Evolutionary conservation across 2,113 vertebrate genomes (phyloP), one percentile per base, ranked within the genome.

Genomic region (Potamarius usumacintae): DNA sequence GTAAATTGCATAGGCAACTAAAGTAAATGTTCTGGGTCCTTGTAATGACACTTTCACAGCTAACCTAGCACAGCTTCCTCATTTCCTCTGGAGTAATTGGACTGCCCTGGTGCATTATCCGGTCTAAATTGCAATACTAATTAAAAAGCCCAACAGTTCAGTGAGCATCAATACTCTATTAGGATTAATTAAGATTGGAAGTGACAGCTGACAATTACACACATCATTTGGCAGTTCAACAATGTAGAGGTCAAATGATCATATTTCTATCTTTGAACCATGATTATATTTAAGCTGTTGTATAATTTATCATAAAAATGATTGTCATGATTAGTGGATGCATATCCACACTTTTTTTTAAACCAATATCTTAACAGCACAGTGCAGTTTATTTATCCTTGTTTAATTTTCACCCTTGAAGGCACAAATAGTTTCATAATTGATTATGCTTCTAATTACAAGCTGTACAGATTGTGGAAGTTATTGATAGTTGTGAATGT

Each of bases 141-240:
- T 99, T 97, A 99, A 96, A 97, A 97, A 97, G 96, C 96, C 97
- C 95, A 97, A 97, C 97, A 97, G 96, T 97, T 97, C 96, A 91
- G 90, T 94, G 84, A 82, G 93, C 96, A 96, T 99, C 98, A 97
- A 97, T 98, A 97, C 96, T 96, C 96, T 96, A 98, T 98, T 97
- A 97, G 95, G 96, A 97, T 97, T 98, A 97, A 99, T 99, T 99
- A 98, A 97, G 96, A 95, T 96, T 95, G 94, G 96, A 97, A 95
- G 96, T 95, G 96, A 97, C 96, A 96, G 96, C 94, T 97, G 96
- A 97, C 94, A 96, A 96, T 96, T 97, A 96, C 95, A 95, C 96
- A 95, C 95, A 96, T 97, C 94, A 94, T 95, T 96, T 93, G 93
- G 79, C 95, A 96, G 94, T 94, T 96, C 95, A 95, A 95, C 93